These are phyloP conservation scores for Azorinus chamasolen DNA, from an alignment of 2,888 invertebrate species.

Conservation along the genomic window DNA sequence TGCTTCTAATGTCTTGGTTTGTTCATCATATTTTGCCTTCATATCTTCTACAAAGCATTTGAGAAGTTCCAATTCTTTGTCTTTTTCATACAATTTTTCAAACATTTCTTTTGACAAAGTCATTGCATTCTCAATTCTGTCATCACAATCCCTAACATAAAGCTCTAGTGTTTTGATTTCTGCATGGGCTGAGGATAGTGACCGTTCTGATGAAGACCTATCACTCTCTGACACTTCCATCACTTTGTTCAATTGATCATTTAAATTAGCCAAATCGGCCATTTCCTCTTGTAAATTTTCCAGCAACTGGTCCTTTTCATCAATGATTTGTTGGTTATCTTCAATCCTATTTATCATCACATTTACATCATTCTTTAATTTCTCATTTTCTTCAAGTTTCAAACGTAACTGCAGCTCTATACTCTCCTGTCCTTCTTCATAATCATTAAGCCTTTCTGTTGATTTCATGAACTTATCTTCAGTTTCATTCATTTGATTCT, in stretches of 20 bases:
- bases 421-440: slow-evolving; percentile 12
- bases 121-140: slow-evolving; percentile 24
- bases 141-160: slow-evolving; percentile 32
- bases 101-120: slow-evolving; percentile 17
- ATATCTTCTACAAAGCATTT: slow-evolving; percentile 6
- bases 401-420: background rate
- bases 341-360: background rate
- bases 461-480: too few species aligned
- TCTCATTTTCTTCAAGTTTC: slow-evolving; percentile 2
- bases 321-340: slow-evolving; percentile 24
- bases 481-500: too few species aligned
- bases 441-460: slow-evolving; percentile 5
- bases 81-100: background rate
- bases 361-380: background rate
- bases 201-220: slow-evolving; percentile 5
- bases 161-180: background rate
- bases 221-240: slow-evolving; percentile 20
- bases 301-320: background rate
- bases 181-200: background rate
- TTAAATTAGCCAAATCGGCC: background rate
- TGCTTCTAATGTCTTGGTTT: slow-evolving; percentile 8
- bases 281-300: background rate
- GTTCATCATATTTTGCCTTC: slow-evolving; percentile 33
- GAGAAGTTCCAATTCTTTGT: background rate
- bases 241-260: background rate